Evolutionary conservation across 2,797 vertebrate genomes (phyloP).

Genomic region (Pogoniulus pusillus): DNA sequence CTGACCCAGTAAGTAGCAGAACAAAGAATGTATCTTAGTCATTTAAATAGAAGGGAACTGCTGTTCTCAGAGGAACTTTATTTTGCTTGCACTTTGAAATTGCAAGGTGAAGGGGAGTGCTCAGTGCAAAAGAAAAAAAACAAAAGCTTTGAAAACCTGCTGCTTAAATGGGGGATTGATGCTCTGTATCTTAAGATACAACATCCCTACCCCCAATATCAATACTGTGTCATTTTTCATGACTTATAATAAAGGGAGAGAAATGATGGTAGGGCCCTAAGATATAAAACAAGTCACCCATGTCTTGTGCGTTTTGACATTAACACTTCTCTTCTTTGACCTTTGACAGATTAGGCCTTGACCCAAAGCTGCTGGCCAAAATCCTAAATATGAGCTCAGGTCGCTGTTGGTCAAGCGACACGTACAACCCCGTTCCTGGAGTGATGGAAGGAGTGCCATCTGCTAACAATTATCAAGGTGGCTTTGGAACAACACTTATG

Average conservation of each 20-base stretch:
- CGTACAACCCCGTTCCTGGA: slow-evolving; percentile 98
- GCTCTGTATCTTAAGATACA: slow-evolving; percentile 68
- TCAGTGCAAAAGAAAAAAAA: slow-evolving; percentile 15
- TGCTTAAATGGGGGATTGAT: slow-evolving; percentile 67
- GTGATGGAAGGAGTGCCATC: slow-evolving; percentile 98
- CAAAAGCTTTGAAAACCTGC: slow-evolving; percentile 29
- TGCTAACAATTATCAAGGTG: slow-evolving; percentile 96
- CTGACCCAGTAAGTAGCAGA: not conserved
- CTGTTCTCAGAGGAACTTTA: slow-evolving; percentile 2
- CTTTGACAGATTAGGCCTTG: slow-evolving; percentile 92
- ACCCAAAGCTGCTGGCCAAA: slow-evolving; percentile 94
- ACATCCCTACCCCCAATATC: slow-evolving; percentile 77
- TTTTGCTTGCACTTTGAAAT: slow-evolving; percentile 40
- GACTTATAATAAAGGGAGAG: slow-evolving; percentile 73
- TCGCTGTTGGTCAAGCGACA: slow-evolving; percentile 98
- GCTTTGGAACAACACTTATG: slow-evolving; percentile 95
- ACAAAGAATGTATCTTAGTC: not conserved
- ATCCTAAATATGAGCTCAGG: slow-evolving; percentile 99
- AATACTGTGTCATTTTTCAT: slow-evolving; percentile 82
- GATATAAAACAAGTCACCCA: slow-evolving; percentile 74
- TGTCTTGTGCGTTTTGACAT: slow-evolving; percentile 73
- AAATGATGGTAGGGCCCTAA: slow-evolving; percentile 58
- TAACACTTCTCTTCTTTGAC: slow-evolving; percentile 79
- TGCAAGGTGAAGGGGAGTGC: not conserved
- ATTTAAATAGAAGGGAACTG: not conserved